These are phyloP conservation scores for Eurois occulta DNA, from an alignment of 2,888 invertebrate species.

Conservation along the genomic window DNA sequence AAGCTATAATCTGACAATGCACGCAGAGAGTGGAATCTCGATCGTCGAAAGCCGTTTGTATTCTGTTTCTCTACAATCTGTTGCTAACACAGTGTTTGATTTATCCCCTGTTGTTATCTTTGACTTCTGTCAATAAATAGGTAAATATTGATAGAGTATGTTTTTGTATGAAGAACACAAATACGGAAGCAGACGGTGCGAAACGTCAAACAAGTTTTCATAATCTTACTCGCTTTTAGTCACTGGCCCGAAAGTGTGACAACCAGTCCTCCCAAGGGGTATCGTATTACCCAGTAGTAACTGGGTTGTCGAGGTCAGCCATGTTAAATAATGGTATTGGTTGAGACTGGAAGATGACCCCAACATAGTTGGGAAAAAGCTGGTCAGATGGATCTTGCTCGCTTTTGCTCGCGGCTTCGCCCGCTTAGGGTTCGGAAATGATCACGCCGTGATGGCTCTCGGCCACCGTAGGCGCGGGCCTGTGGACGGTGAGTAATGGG, in stretches of 20 bases:
- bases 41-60: constrained; percentile 32
- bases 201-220: constrained; percentile 11
- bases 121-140: constrained; percentile 28
- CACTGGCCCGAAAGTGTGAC: no score
- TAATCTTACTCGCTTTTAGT: not conserved
- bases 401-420: not conserved
- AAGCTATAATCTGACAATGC: constrained; percentile 8
- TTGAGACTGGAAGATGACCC: no score
- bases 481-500: no score
- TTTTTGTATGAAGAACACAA: constrained; percentile 18
- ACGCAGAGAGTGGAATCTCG: constrained; percentile 9
- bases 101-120: constrained; percentile 40
- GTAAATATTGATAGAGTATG: constrained; percentile 28
- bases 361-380: no score
- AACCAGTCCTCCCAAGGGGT: no score
- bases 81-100: constrained; percentile 40
- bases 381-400: not conserved
- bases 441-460: no score
- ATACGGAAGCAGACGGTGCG: constrained; percentile 16
- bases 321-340: no score
- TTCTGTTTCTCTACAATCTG: constrained; percentile 38
- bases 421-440: not conserved
- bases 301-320: no score
- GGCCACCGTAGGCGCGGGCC: no score
- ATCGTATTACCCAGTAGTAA: no score